Percentiles rank a stretch among this genome's conserved stretches.
Evolutionary conservation across 2,797 vertebrate genomes (phyloP).

Genomic region (Phrynocephalus forsythii): DNA sequence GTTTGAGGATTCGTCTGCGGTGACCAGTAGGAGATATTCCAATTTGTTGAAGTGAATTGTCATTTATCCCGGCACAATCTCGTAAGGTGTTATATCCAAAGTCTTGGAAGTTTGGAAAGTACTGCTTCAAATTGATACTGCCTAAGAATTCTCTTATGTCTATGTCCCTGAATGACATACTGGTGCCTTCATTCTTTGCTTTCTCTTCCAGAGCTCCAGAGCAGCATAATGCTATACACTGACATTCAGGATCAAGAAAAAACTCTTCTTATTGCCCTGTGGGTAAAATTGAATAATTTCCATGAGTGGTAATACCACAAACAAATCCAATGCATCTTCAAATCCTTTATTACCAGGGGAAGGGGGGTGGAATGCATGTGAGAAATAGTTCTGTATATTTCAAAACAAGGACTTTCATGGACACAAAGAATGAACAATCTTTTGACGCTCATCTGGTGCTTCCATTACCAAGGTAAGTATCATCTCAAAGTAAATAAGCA

Average conservation of each 20-base stretch:
- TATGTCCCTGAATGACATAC: conserved; percentile 80
- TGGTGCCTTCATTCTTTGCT: conserved; percentile 71
- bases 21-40: conserved; percentile 91
- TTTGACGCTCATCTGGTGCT: neutral
- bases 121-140: conserved; percentile 88
- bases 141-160: conserved; percentile 86
- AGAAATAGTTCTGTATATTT: neutral
- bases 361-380: neutral
- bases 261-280: neutral
- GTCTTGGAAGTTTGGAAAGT: conserved; percentile 79
- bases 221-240: neutral
- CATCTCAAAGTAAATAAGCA: neutral
- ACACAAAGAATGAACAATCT: neutral
- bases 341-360: neutral
- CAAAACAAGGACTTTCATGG: neutral
- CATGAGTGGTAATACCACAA: neutral
- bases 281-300: conserved; percentile 15
- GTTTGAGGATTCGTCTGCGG: conserved; percentile 89
- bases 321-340: neutral
- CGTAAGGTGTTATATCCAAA: conserved; percentile 80
- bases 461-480: neutral
- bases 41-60: conserved; percentile 83
- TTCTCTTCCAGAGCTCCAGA: conserved; percentile 37
- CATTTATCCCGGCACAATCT: conserved; percentile 85
- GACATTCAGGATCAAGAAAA: neutral